A percentile compares a stretch with the other conserved stretches of the same genome.
Conservation (phyloP, 2,888 invertebrate genomes). For the Pyrgus malvae region DNA sequence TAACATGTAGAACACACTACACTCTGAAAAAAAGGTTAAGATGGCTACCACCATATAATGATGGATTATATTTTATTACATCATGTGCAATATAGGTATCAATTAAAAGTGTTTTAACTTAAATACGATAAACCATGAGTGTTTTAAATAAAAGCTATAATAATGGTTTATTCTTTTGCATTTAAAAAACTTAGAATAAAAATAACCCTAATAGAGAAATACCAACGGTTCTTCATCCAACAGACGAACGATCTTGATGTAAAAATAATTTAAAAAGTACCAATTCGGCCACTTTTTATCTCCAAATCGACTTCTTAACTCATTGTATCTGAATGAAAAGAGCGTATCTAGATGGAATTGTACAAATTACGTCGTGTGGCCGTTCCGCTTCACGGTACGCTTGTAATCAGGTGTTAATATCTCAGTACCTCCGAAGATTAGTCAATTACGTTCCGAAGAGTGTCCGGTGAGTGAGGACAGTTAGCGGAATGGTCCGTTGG, state of each 20-base stretch:
- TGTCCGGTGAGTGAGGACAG: conserved; percentile 6
- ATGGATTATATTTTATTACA: too few species aligned
- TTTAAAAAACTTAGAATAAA: too few species aligned
- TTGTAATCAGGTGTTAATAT: conserved; percentile 53
- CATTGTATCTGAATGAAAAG: conserved; percentile 19
- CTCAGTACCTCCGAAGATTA: conserved; percentile 24
- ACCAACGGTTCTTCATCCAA: not conserved
- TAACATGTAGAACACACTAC: too few species aligned
- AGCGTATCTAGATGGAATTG: conserved; percentile 15
- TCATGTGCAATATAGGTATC: too few species aligned
- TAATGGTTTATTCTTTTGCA: too few species aligned
- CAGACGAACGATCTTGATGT: conserved; percentile 3
- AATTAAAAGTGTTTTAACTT: too few species aligned
- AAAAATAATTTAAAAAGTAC: conserved; percentile 7
- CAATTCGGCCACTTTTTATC: conserved; percentile 5
- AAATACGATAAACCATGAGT: too few species aligned
- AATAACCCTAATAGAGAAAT: too few species aligned
- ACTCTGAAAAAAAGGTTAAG: too few species aligned
- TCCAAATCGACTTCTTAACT: conserved; percentile 6
- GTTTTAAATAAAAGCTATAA: too few species aligned
- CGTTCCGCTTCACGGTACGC: conserved; percentile 51
- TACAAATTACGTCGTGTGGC: conserved; percentile 31
- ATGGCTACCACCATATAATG: too few species aligned
- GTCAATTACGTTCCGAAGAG: conserved; percentile 21
- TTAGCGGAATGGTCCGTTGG: too few species aligned